Conservation (phyloP, 2,888 invertebrate species). For the Drosophila colorata region DNA sequence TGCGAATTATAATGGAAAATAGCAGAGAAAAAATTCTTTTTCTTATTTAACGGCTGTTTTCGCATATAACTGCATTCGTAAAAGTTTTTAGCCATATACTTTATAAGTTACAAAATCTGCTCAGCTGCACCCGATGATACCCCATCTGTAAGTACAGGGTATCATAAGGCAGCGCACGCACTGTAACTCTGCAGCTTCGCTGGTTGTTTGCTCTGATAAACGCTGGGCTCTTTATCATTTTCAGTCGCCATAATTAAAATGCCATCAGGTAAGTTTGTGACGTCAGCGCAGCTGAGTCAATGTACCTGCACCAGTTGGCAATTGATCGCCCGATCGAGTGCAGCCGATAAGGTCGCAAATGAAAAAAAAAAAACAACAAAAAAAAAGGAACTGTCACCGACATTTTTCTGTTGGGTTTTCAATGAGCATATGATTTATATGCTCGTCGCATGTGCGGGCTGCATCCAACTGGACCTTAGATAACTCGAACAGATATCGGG, state of each 20-base stretch:
- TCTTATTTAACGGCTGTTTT: no score
- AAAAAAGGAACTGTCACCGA: conserved; percentile 46
- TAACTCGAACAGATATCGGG: conserved; percentile 25
- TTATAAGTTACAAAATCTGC: no score
- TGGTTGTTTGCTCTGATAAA: conserved; percentile 61
- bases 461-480: conserved; percentile 32
- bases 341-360: conserved; percentile 45
- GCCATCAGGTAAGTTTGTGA: conserved; percentile 71
- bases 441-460: conserved; percentile 23
- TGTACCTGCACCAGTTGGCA: conserved; percentile 44
- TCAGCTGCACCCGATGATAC: background rate
- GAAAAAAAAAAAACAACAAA: conserved; percentile 11
- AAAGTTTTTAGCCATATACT: no score
- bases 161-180: background rate
- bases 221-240: conserved; percentile 42
- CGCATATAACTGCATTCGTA: no score
- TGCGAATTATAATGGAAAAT: no score
- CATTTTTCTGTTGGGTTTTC: conserved; percentile 12
- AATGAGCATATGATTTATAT: conserved; percentile 55
- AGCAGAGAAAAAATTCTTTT: no score
- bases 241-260: conserved; percentile 81
- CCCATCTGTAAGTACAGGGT: background rate
- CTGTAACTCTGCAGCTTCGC: background rate
- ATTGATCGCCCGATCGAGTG: conserved; percentile 50
- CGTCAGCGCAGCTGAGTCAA: conserved; percentile 49